A percentile compares a stretch with the other conserved stretches of the same genome.
Evolutionary conservation across 92 coral and sea anemone genomes (phyloP).

Genomic region (Paragorgia papillata): DNA sequence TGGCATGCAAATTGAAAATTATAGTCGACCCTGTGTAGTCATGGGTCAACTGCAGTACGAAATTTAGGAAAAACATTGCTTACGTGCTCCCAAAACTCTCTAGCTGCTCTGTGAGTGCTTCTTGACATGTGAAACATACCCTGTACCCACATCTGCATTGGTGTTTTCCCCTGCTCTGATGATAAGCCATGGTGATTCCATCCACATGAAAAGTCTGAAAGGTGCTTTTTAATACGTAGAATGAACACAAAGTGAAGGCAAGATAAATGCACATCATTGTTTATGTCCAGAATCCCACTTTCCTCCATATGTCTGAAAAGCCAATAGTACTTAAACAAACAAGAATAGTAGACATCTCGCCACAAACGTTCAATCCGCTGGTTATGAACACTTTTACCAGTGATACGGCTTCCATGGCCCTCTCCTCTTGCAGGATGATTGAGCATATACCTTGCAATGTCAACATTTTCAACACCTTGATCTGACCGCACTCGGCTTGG

Average conservation of each 20-base stretch:
- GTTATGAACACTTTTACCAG: slow-evolving; percentile 51
- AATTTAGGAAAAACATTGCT: no score
- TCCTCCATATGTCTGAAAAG: slow-evolving; percentile 51
- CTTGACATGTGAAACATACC: slow-evolving; percentile 57
- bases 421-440: slow-evolving; percentile 53
- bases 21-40: no score
- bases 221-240: slow-evolving; percentile 43
- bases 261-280: slow-evolving; percentile 48
- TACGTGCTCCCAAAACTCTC: slow-evolving; percentile 59
- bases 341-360: slow-evolving; percentile 57
- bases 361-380: no score
- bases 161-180: slow-evolving; percentile 54
- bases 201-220: slow-evolving; percentile 55
- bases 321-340: slow-evolving; percentile 48
- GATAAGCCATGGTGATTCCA: slow-evolving; percentile 53
- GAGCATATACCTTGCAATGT: slow-evolving; percentile 49
- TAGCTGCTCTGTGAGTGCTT: slow-evolving; percentile 54
- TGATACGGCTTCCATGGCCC: slow-evolving; percentile 57
- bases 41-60: no score
- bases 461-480: slow-evolving; percentile 63
- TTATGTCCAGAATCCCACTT: slow-evolving; percentile 27
- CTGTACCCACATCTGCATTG: slow-evolving; percentile 56
- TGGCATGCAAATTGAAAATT: no score
- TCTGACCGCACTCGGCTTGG: slow-evolving; percentile 27
- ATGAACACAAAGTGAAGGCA: slow-evolving; percentile 57